Evolutionary conservation across 2,888 invertebrate species (phyloP).

Genomic region (Iselma pallidipennis): DNA sequence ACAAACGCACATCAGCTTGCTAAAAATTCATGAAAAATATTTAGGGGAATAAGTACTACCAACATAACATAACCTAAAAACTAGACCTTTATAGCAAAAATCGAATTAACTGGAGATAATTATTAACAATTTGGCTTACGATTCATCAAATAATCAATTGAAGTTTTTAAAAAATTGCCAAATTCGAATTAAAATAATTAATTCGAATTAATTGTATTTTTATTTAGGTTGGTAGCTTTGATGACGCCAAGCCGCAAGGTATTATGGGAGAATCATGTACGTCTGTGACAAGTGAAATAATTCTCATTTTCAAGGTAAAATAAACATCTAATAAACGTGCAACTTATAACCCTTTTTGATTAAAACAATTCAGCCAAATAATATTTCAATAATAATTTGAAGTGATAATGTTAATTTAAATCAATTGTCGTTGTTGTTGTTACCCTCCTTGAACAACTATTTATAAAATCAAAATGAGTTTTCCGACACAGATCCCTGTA

Average conservation of each 20-base stretch:
- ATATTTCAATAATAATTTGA: background rate
- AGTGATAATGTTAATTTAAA: background rate
- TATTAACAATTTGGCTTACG: background rate
- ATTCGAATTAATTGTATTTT: background rate
- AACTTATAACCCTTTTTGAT: slow-evolving; percentile 1
- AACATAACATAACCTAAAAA: slow-evolving; percentile 2
- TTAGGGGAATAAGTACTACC: slow-evolving; percentile 6
- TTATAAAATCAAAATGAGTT: slow-evolving; percentile 20
- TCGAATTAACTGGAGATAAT: background rate
- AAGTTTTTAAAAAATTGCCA: background rate
- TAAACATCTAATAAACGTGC: slow-evolving; percentile 30
- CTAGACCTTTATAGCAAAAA: background rate
- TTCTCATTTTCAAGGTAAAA: slow-evolving; percentile 46
- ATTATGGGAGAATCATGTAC: slow-evolving; percentile 55
- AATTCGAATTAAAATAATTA: background rate
- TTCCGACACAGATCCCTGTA: slow-evolving; percentile 17
- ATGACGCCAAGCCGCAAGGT: slow-evolving; percentile 53
- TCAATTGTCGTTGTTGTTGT: background rate
- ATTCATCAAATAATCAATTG: background rate
- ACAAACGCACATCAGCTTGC: background rate
- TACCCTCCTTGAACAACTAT: slow-evolving; percentile 9
- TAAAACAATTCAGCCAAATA: background rate
- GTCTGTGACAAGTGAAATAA: slow-evolving; percentile 54
- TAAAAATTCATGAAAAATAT: background rate
- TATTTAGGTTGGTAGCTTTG: slow-evolving; percentile 46